Conservation (phyloP, 2,113 vertebrate genomes). For the Cebus imitator region DNA sequence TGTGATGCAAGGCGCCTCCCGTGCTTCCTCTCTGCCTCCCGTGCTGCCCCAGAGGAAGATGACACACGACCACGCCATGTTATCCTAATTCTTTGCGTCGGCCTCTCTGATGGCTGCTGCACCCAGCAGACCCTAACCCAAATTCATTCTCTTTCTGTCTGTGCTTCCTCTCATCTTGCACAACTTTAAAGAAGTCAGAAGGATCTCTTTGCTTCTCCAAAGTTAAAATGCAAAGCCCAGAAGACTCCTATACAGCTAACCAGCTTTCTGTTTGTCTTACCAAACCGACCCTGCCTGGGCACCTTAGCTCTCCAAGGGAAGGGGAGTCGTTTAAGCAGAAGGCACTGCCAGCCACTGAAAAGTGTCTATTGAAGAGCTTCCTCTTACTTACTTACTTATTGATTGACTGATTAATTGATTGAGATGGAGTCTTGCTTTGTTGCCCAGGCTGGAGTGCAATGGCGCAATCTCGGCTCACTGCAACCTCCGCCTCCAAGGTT, state of each 20-base stretch:
- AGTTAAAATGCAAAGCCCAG: not conserved
- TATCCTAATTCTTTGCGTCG: no score
- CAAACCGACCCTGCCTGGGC: not conserved
- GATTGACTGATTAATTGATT: no score
- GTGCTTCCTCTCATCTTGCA: not conserved
- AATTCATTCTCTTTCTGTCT: not conserved
- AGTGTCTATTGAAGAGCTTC: not conserved
- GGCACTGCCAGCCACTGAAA: not conserved
- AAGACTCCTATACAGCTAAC: not conserved
- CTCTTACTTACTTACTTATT: no score
- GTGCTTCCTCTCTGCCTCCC: no score
- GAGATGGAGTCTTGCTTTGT: no score
- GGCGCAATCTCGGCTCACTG: rapidly evolving
- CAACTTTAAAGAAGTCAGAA: not conserved
- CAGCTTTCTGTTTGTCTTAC: not conserved
- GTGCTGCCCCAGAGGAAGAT: not conserved
- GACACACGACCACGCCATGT: rapidly evolving
- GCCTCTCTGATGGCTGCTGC: not conserved
- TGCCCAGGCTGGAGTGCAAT: rapidly evolving
- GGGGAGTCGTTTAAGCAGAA: not conserved
- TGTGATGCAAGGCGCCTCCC: no score
- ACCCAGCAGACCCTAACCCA: not conserved
- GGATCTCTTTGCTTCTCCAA: not conserved
- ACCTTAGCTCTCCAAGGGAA: not conserved
- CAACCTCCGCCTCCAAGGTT: no score